A percentile compares a stretch with the other conserved stretches of the same genome.
These are phyloP conservation scores for Drosophila bifasciata DNA, from an alignment of 1,140 invertebrate species.

Conservation along the genomic window DNA sequence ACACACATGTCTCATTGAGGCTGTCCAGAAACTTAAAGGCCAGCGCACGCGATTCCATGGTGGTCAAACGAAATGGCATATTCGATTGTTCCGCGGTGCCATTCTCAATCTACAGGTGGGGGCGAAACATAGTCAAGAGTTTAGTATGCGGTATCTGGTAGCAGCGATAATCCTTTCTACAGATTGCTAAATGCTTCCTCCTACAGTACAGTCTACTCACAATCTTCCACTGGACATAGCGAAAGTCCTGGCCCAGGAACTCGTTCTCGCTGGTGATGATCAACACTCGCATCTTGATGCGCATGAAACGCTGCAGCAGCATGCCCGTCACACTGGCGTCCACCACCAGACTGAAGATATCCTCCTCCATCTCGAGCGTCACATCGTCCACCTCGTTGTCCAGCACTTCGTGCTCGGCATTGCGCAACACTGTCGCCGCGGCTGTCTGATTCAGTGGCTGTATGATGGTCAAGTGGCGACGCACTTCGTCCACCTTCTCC, in stretches of 20 bases:
- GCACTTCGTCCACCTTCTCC: slow-evolving; percentile 65
- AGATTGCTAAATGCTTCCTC: slow-evolving; percentile 17
- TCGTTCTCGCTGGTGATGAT: slow-evolving; percentile 79
- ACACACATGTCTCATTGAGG: slow-evolving; percentile 75
- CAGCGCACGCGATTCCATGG: slow-evolving; percentile 70
- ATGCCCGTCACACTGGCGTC: slow-evolving; percentile 77
- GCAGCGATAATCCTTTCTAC: neutral
- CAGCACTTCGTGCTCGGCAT: slow-evolving; percentile 62
- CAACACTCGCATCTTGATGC: slow-evolving; percentile 78
- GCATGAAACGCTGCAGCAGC: slow-evolving; percentile 67
- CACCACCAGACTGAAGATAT: slow-evolving; percentile 75
- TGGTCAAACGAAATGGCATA: slow-evolving; percentile 72
- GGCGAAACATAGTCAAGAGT: neutral
- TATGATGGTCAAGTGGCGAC: slow-evolving; percentile 58
- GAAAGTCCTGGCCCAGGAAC: slow-evolving; percentile 76
- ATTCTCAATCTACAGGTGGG: slow-evolving; percentile 64
- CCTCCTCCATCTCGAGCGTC: slow-evolving; percentile 67
- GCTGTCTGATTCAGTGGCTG: slow-evolving; percentile 57
- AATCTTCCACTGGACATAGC: slow-evolving; percentile 83
- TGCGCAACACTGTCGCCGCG: slow-evolving; percentile 49
- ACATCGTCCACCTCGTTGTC: slow-evolving; percentile 67
- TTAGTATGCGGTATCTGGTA: slow-evolving; percentile 2
- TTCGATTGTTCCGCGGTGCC: slow-evolving; percentile 72
- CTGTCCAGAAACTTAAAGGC: slow-evolving; percentile 74
- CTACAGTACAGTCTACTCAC: slow-evolving; percentile 82